Percentiles rank a stretch among this genome's conserved stretches.
phyloP scores from a whole-genome alignment of 2,888 invertebrate genomes.

The Schrankia costaestrigalis region DNA sequence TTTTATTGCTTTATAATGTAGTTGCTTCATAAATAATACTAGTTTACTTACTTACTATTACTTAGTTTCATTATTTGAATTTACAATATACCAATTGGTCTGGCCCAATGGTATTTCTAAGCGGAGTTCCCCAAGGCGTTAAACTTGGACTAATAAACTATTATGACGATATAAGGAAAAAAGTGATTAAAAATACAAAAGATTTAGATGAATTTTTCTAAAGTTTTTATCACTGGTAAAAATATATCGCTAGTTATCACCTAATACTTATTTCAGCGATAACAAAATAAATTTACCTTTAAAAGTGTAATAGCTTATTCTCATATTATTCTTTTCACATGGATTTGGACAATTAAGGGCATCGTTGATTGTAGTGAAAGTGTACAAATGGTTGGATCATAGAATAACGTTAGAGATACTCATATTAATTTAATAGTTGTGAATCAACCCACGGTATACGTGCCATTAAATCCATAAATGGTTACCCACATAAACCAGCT shows the following conservation, averaged over 20 bases:
- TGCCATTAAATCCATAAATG: no score
- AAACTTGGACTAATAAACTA: no score
- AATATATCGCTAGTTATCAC: slow-evolving; percentile 1
- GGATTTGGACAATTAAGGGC: slow-evolving; percentile 29
- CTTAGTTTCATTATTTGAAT: no score
- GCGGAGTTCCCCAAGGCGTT: no score
- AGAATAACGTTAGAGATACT: slow-evolving; percentile 18
- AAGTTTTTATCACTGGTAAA: background rate
- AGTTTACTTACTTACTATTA: no score
- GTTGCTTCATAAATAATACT: background rate
- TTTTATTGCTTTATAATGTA: slow-evolving; percentile 13
- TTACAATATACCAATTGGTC: no score
- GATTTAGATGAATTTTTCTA: no score
- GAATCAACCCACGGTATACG: slow-evolving; percentile 24
- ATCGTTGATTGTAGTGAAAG: slow-evolving; percentile 21
- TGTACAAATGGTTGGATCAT: slow-evolving; percentile 17
- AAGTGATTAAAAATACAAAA: no score
- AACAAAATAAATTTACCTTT: no score
- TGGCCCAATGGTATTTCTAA: no score
- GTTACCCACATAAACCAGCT: slow-evolving; percentile 20
- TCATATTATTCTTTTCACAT: no score
- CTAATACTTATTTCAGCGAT: background rate
- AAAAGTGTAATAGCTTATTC: background rate
- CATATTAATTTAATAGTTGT: slow-evolving; percentile 17
- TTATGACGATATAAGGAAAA: no score